Base-by-base conservation (phyloP, 53 echinoderm and acorn worm genomes). In the Hippasteria phrygiana region DNA sequence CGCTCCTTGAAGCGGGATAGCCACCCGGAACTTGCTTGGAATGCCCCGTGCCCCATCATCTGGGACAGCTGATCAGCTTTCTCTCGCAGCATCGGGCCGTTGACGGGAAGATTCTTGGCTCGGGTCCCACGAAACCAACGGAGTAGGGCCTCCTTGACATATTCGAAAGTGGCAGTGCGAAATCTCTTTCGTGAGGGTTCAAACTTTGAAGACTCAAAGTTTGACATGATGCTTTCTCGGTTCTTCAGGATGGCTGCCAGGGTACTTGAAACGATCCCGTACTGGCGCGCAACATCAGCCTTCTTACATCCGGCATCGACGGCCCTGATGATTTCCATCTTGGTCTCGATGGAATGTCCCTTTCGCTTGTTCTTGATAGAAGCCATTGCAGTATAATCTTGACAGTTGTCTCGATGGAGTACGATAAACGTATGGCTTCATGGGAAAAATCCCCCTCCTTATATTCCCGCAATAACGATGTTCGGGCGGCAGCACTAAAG, bases 21-120 rank as follows among this genome's bases (percentile, higher is more conserved):
- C 35, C 69, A 67, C 33, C 69, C 71, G 37, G 85, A 85, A 46
- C 46, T 46, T 28, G 85, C 88, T 59, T 75, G 55, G 48, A 87
- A 87, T 1, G 5, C 20, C 17, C n/a, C 66, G 42, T 87, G 75
- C 1, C 75, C 75, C 88, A 73, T 74, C 75, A 37, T 75, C 71
- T 83, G 31, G n/a, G 83, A 32, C 7, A 83, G 83, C 56, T 83
- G 42, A 31, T 83, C 83, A 36, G 73, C 87, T 43, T 78, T 78
- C 38, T 65, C 77, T 47, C 70, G 29, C 24, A 88, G 40, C 53
- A 88, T 43, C 5, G 88, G 65, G 48, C 88, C 48, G 36, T 45
- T 88, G 46, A 88, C 43, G 11, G 78, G 88, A 59, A 77, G 37
- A 56, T 88, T 88, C 71, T 76, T 88, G 46, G 76, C 63, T 40